phyloP scores from a whole-genome alignment of 2,888 invertebrate species.

The Drosophila heteroneura region DNA sequence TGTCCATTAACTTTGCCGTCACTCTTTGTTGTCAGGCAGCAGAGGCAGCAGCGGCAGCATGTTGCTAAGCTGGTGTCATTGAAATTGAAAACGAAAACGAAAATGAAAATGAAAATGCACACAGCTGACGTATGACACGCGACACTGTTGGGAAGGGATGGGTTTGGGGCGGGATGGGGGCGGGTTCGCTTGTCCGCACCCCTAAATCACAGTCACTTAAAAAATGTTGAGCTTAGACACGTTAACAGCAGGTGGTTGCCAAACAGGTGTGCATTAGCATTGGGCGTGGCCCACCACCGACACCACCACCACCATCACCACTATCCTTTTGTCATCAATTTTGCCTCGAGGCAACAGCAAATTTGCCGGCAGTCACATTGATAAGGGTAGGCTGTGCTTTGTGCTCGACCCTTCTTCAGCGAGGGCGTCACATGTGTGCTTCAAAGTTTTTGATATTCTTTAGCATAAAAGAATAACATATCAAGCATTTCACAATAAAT shows the following conservation, averaged over 20 bases:
- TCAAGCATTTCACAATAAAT: slow-evolving; percentile 67
- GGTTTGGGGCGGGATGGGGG: neutral
- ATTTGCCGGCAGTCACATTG: slow-evolving; percentile 37
- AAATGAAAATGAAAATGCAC: slow-evolving; percentile 62
- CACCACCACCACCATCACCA: too few species aligned
- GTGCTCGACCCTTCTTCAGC: slow-evolving; percentile 6
- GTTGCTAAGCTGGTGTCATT: slow-evolving; percentile 77
- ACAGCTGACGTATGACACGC: slow-evolving; percentile 79
- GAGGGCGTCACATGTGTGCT: slow-evolving; percentile 40
- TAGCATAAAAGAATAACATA: slow-evolving; percentile 34
- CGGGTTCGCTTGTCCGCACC: slow-evolving; percentile 23
- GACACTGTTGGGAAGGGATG: slow-evolving; percentile 14
- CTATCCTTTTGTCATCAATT: slow-evolving; percentile 59
- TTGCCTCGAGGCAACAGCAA: slow-evolving; percentile 43
- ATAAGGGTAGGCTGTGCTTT: slow-evolving; percentile 50
- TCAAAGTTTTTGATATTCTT: slow-evolving; percentile 48
- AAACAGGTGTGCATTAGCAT: slow-evolving; percentile 62
- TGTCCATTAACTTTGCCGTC: slow-evolving; percentile 75
- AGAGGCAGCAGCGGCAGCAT: slow-evolving; percentile 62
- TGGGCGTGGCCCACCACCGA: slow-evolving; percentile 23
- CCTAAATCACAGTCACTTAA: slow-evolving; percentile 79
- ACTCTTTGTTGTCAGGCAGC: slow-evolving; percentile 56
- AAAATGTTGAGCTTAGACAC: slow-evolving; percentile 66
- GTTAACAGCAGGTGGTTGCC: slow-evolving; percentile 79
- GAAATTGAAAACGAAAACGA: slow-evolving; percentile 52